These are phyloP conservation scores for Phorcus lineatus DNA, from an alignment of 2,888 invertebrate species.

Conservation along the genomic window DNA sequence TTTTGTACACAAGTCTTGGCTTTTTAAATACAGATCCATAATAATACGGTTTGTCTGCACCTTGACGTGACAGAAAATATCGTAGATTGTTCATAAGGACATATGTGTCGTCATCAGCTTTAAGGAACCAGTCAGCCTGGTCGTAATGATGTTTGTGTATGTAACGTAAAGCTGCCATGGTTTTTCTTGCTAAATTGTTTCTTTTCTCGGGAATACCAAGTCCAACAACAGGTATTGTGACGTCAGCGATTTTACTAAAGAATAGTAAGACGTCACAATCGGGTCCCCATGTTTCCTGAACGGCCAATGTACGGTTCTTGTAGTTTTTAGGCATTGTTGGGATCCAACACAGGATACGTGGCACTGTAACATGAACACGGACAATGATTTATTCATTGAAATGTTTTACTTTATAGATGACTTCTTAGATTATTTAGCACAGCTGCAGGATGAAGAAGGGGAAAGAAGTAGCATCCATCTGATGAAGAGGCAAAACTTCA, in stretches of 20 bases:
- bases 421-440: no score
- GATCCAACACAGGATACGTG: slow-evolving; percentile 90
- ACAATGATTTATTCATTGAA: no score
- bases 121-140: slow-evolving; percentile 96
- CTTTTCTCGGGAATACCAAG: slow-evolving; percentile 91
- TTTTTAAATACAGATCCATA: slow-evolving; percentile 78
- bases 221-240: slow-evolving; percentile 83
- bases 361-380: slow-evolving; percentile 71
- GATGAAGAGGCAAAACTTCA: no score
- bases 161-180: slow-evolving; percentile 93
- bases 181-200: slow-evolving; percentile 98
- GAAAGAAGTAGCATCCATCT: no score
- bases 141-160: slow-evolving; percentile 87
- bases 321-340: slow-evolving; percentile 96
- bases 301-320: slow-evolving; percentile 89
- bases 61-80: slow-evolving; percentile 88
- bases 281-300: slow-evolving; percentile 96
- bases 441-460: no score
- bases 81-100: slow-evolving; percentile 96
- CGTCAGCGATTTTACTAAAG: slow-evolving; percentile 80
- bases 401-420: no score
- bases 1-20: slow-evolving; percentile 76
- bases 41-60: slow-evolving; percentile 86
- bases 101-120: slow-evolving; percentile 98
- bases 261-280: slow-evolving; percentile 80